phyloP scores from a whole-genome alignment of 1,140 invertebrate species.

The Drosophila pruinosa region DNA sequence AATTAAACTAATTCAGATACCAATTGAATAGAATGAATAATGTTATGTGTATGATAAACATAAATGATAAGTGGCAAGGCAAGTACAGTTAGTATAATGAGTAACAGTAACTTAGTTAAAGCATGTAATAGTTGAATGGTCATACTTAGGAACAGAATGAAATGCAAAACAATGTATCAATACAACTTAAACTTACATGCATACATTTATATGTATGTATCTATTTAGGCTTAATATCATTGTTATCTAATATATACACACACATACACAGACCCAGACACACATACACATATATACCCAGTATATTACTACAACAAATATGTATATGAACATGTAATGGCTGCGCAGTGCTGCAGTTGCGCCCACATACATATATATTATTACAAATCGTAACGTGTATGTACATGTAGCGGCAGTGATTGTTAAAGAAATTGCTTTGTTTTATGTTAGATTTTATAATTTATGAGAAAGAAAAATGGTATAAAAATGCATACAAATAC shows the following conservation, averaged over 20 bases:
- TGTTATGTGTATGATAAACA: conserved; percentile 71
- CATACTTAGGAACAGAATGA: conserved; percentile 42
- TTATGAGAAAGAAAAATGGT: conserved; percentile 64
- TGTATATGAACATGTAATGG: conserved; percentile 71
- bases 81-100: conserved; percentile 73
- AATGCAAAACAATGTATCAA: conserved; percentile 56
- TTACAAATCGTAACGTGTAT: conserved; percentile 76
- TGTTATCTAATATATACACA: conserved; percentile 77
- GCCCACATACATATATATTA: conserved; percentile 54
- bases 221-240: conserved; percentile 77
- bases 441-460: conserved; percentile 80
- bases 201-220: conserved; percentile 18
- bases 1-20: neutral
- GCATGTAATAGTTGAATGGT: conserved; percentile 73
- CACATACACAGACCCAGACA: conserved; percentile 34
- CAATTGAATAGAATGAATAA: conserved; percentile 39
- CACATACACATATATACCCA: conserved; percentile 31
- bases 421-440: conserved; percentile 80
- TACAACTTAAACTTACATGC: conserved; percentile 68
- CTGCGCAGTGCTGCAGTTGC: conserved; percentile 38
- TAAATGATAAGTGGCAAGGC: conserved; percentile 34
- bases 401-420: conserved; percentile 80
- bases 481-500: conserved; percentile 79
- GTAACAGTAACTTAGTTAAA: conserved; percentile 74
- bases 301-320: conserved; percentile 57